Base-by-base conservation (phyloP, 2,888 invertebrate genomes). In the Pterobdella sp. region DNA sequence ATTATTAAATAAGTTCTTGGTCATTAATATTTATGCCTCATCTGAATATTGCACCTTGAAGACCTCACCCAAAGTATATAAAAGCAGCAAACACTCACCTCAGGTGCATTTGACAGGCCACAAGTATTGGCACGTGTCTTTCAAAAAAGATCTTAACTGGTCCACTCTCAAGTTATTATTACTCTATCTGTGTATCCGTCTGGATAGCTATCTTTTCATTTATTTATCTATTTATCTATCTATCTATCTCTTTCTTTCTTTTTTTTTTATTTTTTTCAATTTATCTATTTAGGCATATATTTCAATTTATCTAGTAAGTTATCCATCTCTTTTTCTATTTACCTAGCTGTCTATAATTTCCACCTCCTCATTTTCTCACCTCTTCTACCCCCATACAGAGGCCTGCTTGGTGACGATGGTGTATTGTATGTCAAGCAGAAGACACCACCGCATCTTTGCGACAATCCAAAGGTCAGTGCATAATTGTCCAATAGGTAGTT, bases 51-150 rank as follows among this genome's bases (percentile, higher is more conserved):
- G n/a, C n/a, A n/a, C n/a, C n/a, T n/a, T n/a, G n/a, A n/a, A n/a
- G n/a, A n/a, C n/a, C n/a, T n/a, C n/a, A n/a, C n/a, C n/a, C n/a
- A n/a, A n/a, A n/a, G n/a, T n/a, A n/a, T n/a, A n/a, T n/a, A n/a
- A n/a, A n/a, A n/a, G n/a, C n/a, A n/a, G n/a, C n/a, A n/a, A n/a
- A n/a, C 69, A 67, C 18, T 56, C 75, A 37, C 75, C 74, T 75
- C 76, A 76, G 69, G 49, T 76, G 60, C 72, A 73, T 34, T 56
- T 74, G 72, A 22, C 90, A 77, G 94, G 94, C 82, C 89, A 90
- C 1, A 86, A 94, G 66, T 94, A 94, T 84, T 94, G 94, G 94
- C 90, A 91, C 1, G 89, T 94, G 65, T 87, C 88, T 18, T 94
- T 94, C 85, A 89, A 90, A 78, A 86, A 89, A 73, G 89, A 89